phyloP scores from a whole-genome alignment of 1,140 invertebrate genomes.

The Aphaenogaster rudis region DNA sequence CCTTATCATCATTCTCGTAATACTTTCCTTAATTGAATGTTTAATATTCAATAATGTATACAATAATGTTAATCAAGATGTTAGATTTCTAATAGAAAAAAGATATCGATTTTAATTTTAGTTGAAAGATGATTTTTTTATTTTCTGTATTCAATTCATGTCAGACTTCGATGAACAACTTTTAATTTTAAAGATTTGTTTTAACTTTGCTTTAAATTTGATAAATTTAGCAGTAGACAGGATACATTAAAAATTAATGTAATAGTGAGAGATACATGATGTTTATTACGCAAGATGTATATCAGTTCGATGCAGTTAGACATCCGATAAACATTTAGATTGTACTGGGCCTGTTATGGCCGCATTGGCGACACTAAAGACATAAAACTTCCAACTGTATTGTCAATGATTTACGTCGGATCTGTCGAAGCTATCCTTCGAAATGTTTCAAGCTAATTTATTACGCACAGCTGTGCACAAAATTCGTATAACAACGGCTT shows the following conservation, averaged over 20 bases:
- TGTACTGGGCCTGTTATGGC: slow-evolving; percentile 72
- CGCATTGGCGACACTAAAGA: slow-evolving; percentile 78
- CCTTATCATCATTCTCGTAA: neutral
- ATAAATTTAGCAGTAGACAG: neutral
- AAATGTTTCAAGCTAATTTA: slow-evolving; percentile 33
- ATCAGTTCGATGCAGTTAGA: slow-evolving; percentile 46
- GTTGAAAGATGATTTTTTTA: neutral
- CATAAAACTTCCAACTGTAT: slow-evolving; percentile 73
- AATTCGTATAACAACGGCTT: neutral
- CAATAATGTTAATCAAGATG: neutral
- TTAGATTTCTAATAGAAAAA: neutral
- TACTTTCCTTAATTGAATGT: neutral
- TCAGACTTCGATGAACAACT: neutral
- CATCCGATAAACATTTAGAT: slow-evolving; percentile 79
- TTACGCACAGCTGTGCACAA: slow-evolving; percentile 13
- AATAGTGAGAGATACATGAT: neutral
- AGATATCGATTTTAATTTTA: neutral
- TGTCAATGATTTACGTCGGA: slow-evolving; percentile 64
- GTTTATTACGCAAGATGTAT: slow-evolving; percentile 32
- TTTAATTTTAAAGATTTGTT: neutral
- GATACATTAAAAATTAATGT: neutral
- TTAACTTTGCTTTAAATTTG: neutral
- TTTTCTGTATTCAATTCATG: neutral
- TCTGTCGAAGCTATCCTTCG: slow-evolving; percentile 25
- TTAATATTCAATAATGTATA: slow-evolving; percentile 10